Evolutionary conservation across 2,797 vertebrate species (phyloP), one percentile per base, ranked within the genome.

Genomic region (Sebastiscus albofasciatus): DNA sequence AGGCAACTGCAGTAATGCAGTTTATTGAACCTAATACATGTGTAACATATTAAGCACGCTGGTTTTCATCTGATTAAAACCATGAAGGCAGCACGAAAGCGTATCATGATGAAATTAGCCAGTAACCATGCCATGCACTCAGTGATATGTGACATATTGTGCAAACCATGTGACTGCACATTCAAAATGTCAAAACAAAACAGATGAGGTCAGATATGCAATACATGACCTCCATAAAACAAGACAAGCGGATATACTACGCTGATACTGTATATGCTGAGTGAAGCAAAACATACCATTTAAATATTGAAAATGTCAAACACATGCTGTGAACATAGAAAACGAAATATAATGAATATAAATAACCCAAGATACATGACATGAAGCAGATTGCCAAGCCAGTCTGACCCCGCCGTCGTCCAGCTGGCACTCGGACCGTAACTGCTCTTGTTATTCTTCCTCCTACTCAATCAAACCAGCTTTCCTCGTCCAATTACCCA

Each of bases 401-500:
- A 62, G 58, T 34, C 52, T 58, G 62, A 83, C 64, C 65, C 52
- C 33, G 4, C 31, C 5, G 3, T 72, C 26, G 3, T 78, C 67
- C 76, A 79, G 42, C 75, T 87, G 66, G 67, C 59, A 52, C 59
- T 65, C 24, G 4, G n/a, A 74, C 75, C 5, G 2, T 20, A 34
- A 71, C 67, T 68, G 39, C 65, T 62, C 26, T 61, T 84, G 75
- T 80, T 72, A 55, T 79, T 84, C 74, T 84, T 83, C 70, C 72
- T 72, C 79, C 71, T 75, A 65, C 77, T 90, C 77, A 77, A 87
- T 92, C 85, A 83, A 84, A 84, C 62, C 69, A 39, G 79, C 72
- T 81, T 58, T 82, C 72, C 74, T 9, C 11, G n/a, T 86, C 72
- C 82, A 89, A 83, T 90, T 92, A 93, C 90, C 87, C 84, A 85